A percentile compares a stretch with the other conserved stretches of the same genome.
Evolutionary conservation across 2,888 invertebrate species (phyloP).

Genomic region (Morpho achilles): DNA sequence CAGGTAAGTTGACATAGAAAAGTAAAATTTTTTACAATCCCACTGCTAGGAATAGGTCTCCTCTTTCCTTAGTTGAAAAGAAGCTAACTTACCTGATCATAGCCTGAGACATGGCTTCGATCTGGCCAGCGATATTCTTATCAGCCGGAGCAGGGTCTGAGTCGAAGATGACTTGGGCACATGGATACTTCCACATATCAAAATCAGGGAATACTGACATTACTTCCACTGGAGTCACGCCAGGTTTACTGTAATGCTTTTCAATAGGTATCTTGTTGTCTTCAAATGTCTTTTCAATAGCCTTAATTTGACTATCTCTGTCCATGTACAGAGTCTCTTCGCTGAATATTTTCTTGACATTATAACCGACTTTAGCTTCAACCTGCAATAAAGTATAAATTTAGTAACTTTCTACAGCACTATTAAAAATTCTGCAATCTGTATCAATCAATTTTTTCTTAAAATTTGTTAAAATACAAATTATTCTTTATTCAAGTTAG

Average conservation of each 20-base stretch:
- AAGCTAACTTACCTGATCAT: conserved; percentile 89
- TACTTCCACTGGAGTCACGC: conserved; percentile 92
- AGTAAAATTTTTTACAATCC: too few species aligned
- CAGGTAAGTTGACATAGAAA: too few species aligned
- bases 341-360: conserved; percentile 95
- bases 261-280: conserved; percentile 91
- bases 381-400: conserved; percentile 76
- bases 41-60: too few species aligned
- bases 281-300: conserved; percentile 98
- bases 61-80: too few species aligned
- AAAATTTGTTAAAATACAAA: too few species aligned
- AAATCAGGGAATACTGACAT: conserved; percentile 96
- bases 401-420: too few species aligned
- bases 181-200: conserved; percentile 98
- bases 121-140: conserved; percentile 90
- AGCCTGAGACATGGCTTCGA: conserved; percentile 99
- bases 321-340: conserved; percentile 97
- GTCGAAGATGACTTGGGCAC: conserved; percentile 98
- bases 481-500: too few species aligned
- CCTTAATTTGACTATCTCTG: conserved; percentile 96
- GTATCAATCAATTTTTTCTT: too few species aligned
- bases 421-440: too few species aligned
- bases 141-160: conserved; percentile 97
- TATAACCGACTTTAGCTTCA: conserved; percentile 99
- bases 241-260: conserved; percentile 97